These are phyloP conservation scores for Mizuhopecten yessoensis DNA, from an alignment of 1,140 invertebrate species.

Conservation along the genomic window DNA sequence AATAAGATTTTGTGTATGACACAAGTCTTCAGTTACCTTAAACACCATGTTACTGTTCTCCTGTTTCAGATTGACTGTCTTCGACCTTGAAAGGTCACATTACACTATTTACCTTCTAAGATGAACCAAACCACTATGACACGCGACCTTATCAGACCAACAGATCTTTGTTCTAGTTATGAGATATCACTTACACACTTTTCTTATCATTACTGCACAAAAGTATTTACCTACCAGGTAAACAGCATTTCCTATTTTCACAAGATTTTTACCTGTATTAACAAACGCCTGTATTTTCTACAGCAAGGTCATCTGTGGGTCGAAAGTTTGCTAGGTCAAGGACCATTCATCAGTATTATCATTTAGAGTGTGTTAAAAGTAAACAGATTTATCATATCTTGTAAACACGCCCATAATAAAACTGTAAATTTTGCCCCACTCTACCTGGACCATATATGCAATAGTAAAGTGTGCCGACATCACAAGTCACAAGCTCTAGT, in stretches of 20 bases:
- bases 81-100: background rate
- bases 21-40: background rate
- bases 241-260: background rate
- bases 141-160: background rate
- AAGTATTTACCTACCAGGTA: background rate
- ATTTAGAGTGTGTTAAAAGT: background rate
- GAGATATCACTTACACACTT: background rate
- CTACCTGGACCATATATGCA: background rate
- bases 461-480: background rate
- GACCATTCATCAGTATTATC: background rate
- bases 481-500: background rate
- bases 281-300: background rate
- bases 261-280: background rate
- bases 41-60: background rate
- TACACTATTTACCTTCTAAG: background rate
- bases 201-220: background rate
- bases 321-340: background rate
- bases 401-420: background rate
- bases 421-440: constrained; percentile 27
- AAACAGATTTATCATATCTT: constrained; percentile 35
- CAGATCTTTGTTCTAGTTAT: background rate
- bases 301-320: background rate
- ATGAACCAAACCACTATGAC: background rate
- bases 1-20: background rate
- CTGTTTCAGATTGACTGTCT: background rate